Conservation (phyloP, 2,797 vertebrate species). For the Lutra lutra region DNA sequence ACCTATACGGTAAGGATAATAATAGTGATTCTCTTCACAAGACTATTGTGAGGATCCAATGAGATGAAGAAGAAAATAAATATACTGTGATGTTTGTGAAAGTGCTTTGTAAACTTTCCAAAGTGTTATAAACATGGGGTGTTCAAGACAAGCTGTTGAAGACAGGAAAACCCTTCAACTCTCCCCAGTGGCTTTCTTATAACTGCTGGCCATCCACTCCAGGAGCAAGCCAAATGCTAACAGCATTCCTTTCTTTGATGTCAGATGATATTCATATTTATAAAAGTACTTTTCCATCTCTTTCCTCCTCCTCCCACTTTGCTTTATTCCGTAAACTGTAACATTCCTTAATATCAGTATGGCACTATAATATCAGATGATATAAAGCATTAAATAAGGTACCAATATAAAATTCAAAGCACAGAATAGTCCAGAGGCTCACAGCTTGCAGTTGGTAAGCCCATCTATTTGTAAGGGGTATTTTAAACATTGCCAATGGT, state of each 20-base stretch:
- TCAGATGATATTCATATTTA: not conserved
- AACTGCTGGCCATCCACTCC: not conserved
- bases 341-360: not conserved
- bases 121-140: not conserved
- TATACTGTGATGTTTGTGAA: not conserved
- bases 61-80: slow-evolving; percentile 14
- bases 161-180: not conserved
- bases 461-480: not conserved
- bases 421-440: not conserved
- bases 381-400: not conserved
- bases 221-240: not conserved
- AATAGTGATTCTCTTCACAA: not conserved
- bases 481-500: not conserved
- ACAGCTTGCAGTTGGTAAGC: not conserved
- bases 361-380: not conserved
- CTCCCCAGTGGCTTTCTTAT: not conserved
- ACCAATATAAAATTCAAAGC: slow-evolving; percentile 19
- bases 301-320: slow-evolving; percentile 5
- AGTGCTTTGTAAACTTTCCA: not conserved
- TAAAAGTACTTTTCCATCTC: slow-evolving; percentile 7
- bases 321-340: not conserved
- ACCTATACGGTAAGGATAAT: not conserved
- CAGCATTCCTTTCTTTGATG: not conserved
- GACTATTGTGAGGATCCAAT: not conserved
- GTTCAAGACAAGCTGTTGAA: not conserved